Conservation (phyloP, 1,140 invertebrate species). For the Drosophila kepulauana region DNA sequence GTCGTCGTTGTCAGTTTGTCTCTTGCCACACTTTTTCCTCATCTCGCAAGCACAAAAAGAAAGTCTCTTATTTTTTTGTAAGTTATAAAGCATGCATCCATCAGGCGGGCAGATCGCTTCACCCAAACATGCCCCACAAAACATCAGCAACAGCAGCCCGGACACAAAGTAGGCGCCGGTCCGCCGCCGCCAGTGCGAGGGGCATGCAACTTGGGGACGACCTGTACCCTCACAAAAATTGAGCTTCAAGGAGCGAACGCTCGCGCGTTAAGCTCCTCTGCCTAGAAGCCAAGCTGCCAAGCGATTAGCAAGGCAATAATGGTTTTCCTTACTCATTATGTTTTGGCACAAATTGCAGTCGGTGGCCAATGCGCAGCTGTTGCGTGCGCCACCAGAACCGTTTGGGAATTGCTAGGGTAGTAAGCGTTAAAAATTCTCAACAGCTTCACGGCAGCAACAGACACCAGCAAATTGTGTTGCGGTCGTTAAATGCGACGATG, state of each 20-base stretch:
- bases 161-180: slow-evolving; percentile 77
- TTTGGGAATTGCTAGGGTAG: slow-evolving; percentile 57
- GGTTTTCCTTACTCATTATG: slow-evolving; percentile 85
- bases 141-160: slow-evolving; percentile 31
- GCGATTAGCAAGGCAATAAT: slow-evolving; percentile 78
- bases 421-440: slow-evolving; percentile 30
- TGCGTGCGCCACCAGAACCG: slow-evolving; percentile 36
- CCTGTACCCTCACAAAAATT: slow-evolving; percentile 83
- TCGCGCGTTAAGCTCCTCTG: slow-evolving; percentile 48
- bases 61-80: slow-evolving; percentile 10
- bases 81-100: slow-evolving; percentile 4
- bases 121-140: slow-evolving; percentile 45
- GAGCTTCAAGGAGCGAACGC: slow-evolving; percentile 62
- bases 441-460: not conserved
- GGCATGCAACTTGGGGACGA: slow-evolving; percentile 64
- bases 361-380: not conserved
- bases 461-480: slow-evolving; percentile 7
- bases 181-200: slow-evolving; percentile 11
- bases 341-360: slow-evolving; percentile 67
- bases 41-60: slow-evolving; percentile 4
- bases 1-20: not conserved
- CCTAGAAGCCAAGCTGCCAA: slow-evolving; percentile 80
- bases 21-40: not conserved
- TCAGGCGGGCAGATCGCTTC: slow-evolving; percentile 73
- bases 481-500: slow-evolving; percentile 7